Evolutionary conservation across 2,113 vertebrate species (phyloP).

Genomic region (Pterocles orientalis): DNA sequence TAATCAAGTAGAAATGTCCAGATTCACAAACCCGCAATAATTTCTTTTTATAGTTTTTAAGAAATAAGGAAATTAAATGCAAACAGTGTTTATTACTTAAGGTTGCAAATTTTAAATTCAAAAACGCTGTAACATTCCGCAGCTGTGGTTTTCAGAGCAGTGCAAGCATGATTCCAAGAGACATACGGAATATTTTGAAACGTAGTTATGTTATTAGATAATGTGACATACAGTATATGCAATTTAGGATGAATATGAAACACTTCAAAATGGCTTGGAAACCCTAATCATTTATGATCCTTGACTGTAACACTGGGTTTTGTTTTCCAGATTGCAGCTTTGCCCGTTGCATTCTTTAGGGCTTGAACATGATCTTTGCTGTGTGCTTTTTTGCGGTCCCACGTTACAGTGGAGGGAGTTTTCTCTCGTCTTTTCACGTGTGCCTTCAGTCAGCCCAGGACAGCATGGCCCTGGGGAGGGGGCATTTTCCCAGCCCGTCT

Average conservation of each 20-base stretch:
- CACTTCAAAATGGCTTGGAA: conserved; percentile 3
- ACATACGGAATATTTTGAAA: background rate
- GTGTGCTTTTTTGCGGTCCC: background rate
- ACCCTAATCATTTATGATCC: background rate
- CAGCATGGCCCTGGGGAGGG: accelerated
- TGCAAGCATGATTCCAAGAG: background rate
- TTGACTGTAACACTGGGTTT: background rate
- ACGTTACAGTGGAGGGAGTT: background rate
- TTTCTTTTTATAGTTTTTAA: conserved; percentile 22
- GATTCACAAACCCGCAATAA: background rate
- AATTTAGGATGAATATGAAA: conserved; percentile 9
- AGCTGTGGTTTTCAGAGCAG: conserved; percentile 8
- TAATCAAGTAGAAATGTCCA: conserved; percentile 30
- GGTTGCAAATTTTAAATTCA: background rate
- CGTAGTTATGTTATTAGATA: background rate
- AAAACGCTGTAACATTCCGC: background rate
- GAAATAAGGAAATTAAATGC: conserved; percentile 21
- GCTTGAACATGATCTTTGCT: background rate
- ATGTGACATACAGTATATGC: background rate
- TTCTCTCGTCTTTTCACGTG: background rate
- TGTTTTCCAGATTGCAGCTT: background rate
- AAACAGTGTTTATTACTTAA: background rate
- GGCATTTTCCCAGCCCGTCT: background rate
- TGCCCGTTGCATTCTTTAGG: background rate
- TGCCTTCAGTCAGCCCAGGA: background rate